Evolutionary conservation across 1,140 invertebrate species (phyloP).

Genomic region (Mercenaria mercenaria): DNA sequence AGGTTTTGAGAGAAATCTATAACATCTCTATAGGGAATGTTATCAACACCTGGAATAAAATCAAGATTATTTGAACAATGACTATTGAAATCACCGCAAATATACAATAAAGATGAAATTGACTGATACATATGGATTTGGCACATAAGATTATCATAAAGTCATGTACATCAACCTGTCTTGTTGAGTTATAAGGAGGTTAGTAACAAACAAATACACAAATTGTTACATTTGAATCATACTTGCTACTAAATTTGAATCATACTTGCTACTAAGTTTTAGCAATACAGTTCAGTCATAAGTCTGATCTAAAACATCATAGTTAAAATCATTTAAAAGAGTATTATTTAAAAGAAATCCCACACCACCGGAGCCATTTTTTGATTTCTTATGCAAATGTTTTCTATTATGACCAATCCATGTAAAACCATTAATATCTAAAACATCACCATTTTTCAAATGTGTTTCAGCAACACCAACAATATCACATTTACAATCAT

Average conservation of each 20-base stretch:
- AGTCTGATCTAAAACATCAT: no score
- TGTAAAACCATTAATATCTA: constrained; percentile 37
- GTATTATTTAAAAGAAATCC: constrained; percentile 41
- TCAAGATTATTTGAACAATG: not conserved
- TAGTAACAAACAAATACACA: not conserved
- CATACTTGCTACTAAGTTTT: not conserved
- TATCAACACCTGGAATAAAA: constrained; percentile 35
- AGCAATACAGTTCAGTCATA: constrained; percentile 50
- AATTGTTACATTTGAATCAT: not conserved
- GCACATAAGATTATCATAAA: not conserved
- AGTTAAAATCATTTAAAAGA: constrained; percentile 30
- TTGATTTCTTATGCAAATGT: constrained; percentile 40
- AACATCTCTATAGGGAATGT: not conserved
- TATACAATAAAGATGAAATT: not conserved
- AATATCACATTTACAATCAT: constrained; percentile 39
- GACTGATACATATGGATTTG: not conserved
- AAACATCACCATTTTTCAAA: constrained; percentile 16
- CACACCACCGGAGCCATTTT: constrained; percentile 50
- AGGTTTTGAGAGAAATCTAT: not conserved
- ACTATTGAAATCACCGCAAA: not conserved
- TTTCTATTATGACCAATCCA: constrained; percentile 55
- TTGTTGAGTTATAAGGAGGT: not conserved
- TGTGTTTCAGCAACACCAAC: constrained; percentile 59
- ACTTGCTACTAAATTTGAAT: no score
- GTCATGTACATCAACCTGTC: not conserved